These are phyloP conservation scores for Heterodera filipjevi DNA, from an alignment of 2,888 invertebrate genomes.

Conservation along the genomic window DNA sequence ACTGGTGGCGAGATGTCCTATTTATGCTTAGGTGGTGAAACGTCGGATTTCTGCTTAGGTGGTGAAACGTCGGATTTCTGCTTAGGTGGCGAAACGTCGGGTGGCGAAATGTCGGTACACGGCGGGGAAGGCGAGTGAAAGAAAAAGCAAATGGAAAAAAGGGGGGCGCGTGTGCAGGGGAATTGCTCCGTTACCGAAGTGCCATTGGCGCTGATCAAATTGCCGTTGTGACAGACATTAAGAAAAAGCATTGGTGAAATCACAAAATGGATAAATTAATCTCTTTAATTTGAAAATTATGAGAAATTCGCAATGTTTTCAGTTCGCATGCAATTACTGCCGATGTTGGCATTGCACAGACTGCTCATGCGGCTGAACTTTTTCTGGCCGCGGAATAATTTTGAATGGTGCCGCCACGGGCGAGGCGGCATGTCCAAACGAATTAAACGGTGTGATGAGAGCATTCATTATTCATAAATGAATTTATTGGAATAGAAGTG, in stretches of 20 bases:
- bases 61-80: too few species aligned
- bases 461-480: slow-evolving; percentile 1
- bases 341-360: slow-evolving; percentile 75
- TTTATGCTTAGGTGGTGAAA: too few species aligned
- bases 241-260: slow-evolving; percentile 79
- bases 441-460: slow-evolving; percentile 46
- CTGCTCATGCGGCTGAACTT: slow-evolving; percentile 78
- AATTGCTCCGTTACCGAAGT: slow-evolving; percentile 75
- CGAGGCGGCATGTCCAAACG: slow-evolving; percentile 64
- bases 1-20: too few species aligned
- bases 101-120: too few species aligned
- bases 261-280: not conserved
- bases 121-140: slow-evolving; percentile 4
- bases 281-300: not conserved
- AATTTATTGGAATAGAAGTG: slow-evolving; percentile 30
- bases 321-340: slow-evolving; percentile 79
- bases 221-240: slow-evolving; percentile 78
- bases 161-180: slow-evolving; percentile 78
- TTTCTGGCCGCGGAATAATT: slow-evolving; percentile 78
- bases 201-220: slow-evolving; percentile 75
- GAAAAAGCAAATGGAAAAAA: too few species aligned
- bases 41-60: too few species aligned
- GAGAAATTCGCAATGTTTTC: too few species aligned
- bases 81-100: too few species aligned
- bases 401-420: slow-evolving; percentile 78